These are phyloP conservation scores for Camponotus floridanus DNA, from an alignment of 1,140 invertebrate genomes.

Conservation along the genomic window DNA sequence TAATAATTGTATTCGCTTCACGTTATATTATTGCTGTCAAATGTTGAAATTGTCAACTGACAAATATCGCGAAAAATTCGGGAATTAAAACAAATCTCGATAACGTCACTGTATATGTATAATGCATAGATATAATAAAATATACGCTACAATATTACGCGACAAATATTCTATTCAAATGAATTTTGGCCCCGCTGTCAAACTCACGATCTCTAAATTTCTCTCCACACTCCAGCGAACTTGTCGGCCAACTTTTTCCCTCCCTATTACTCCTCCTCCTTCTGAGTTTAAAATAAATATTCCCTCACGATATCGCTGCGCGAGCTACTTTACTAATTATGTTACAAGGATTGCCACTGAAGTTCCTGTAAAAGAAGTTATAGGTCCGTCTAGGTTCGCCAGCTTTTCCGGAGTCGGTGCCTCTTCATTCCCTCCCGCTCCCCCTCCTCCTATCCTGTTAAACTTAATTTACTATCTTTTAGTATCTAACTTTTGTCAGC, in stretches of 20 bases:
- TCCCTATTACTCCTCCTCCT: not conserved
- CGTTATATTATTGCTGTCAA: not conserved
- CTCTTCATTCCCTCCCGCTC: not conserved
- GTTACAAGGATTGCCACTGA: conserved; percentile 39
- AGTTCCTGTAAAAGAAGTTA: conserved; percentile 55
- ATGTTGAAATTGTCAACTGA: not conserved
- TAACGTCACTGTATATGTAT: not conserved
- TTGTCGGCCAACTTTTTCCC: conserved; percentile 34
- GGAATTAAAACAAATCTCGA: conserved; percentile 39
- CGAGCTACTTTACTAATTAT: conserved; percentile 57
- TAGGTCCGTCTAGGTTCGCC: conserved; percentile 40
- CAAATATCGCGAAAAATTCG: conserved; percentile 48
- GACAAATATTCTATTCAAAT: not conserved
- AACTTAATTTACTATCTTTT: conserved; percentile 57
- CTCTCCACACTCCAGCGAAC: not conserved
- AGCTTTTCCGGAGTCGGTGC: conserved; percentile 14
- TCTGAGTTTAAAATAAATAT: conserved; percentile 50
- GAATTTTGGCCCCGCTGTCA: conserved; percentile 9
- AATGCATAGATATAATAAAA: conserved; percentile 16
- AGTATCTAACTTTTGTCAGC: conserved; percentile 57
- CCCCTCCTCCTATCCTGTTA: not conserved
- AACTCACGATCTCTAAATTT: conserved; percentile 43
- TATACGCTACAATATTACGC: not conserved
- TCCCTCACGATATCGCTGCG: conserved; percentile 48
- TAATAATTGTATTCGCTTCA: conserved; percentile 13